phyloP scores from a whole-genome alignment of 1,140 invertebrate genomes.

The Drosophila ogumai region DNA sequence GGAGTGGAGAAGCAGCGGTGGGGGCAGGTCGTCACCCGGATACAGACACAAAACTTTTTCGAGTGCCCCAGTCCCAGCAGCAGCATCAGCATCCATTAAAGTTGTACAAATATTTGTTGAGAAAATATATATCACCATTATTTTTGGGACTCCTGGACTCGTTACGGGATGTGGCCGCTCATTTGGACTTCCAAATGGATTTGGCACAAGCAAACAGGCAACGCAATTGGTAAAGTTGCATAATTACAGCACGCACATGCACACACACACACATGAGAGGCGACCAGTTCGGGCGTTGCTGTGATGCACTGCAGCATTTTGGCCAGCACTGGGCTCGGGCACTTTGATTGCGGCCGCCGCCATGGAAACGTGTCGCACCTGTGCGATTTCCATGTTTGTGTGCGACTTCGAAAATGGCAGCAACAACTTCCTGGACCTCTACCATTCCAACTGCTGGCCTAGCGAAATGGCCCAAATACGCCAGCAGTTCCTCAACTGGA shows the following conservation, averaged over 20 bases:
- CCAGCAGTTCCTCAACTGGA: constrained; percentile 73
- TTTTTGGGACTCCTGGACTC: constrained; percentile 24
- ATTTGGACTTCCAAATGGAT: constrained; percentile 5
- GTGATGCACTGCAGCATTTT: constrained; percentile 46
- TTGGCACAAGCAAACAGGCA: constrained; percentile 26
- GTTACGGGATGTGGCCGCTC: constrained; percentile 7
- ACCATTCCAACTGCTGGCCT: constrained; percentile 74
- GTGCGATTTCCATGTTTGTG: constrained; percentile 71
- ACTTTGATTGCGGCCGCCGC: constrained; percentile 56
- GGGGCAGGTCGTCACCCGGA: constrained; percentile 39
- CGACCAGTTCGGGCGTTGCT: constrained; percentile 46
- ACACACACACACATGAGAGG: constrained; percentile 24
- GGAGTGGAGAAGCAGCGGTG: constrained; percentile 3
- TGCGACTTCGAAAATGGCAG: constrained; percentile 81
- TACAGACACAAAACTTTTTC: constrained; percentile 60
- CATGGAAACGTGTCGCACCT: constrained; percentile 84
- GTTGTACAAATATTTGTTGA: constrained; percentile 52
- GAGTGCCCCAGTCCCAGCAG: constrained; percentile 55
- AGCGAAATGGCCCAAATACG: constrained; percentile 76
- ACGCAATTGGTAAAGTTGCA: constrained; percentile 58
- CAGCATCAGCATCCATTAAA: constrained; percentile 39
- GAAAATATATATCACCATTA: constrained; percentile 30
- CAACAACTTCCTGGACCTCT: constrained; percentile 75
- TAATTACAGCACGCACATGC: constrained; percentile 41
- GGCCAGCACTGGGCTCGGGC: constrained; percentile 13